Base-by-base conservation (phyloP, 1,140 invertebrate species). In the Paraescarpia echinospica region DNA sequence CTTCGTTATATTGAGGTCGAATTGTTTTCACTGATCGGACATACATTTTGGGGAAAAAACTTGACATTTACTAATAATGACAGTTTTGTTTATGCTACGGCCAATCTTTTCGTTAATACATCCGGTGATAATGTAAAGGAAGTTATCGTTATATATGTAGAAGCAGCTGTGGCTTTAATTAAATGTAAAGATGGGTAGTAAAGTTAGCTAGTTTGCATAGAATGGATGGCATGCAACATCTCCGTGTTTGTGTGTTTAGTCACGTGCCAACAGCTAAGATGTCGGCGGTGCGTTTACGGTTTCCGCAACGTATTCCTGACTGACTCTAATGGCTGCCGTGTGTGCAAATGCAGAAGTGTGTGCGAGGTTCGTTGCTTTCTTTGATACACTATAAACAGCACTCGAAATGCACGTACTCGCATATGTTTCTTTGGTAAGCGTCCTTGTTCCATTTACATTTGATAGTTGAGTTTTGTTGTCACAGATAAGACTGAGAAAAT, bases 241-340 rank as follows among this genome's bases (percentile, higher is more conserved):
- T 2, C 27, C 59, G 9, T 77, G 18, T 18, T 77, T 77, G 59
- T 77, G 59, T 77, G 59, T 77, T 77, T 77, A 77, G 59, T 18
- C 59, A 77, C 59, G 59, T 77, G 59, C 59, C 59, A 6, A 4
- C 59, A 6, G 59, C 59, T 77, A 18, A 77, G 59, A 77, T 77
- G 59, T 77, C 59, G 4, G 59, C 59, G 91, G 35, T 33, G 91
- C 90, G 59, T 77, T 92, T 90, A 35, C 89, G 89, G 35, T 35
- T 59, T 14, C 88, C 22, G 31, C 1, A 89, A 93, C 90, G n/a
- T 89, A 6, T 89, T 92, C 34, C 90, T 89, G 89, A 92, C 27
- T 12, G 90, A 93, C 31, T 77, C 59, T 77, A 77, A 77, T 31
- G 59, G 59, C 59, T 77, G 59, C 27, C 59, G 59, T 18, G 59